Evolutionary conservation across 2,888 invertebrate species (phyloP).

Genomic region (Thera obeliscata): DNA sequence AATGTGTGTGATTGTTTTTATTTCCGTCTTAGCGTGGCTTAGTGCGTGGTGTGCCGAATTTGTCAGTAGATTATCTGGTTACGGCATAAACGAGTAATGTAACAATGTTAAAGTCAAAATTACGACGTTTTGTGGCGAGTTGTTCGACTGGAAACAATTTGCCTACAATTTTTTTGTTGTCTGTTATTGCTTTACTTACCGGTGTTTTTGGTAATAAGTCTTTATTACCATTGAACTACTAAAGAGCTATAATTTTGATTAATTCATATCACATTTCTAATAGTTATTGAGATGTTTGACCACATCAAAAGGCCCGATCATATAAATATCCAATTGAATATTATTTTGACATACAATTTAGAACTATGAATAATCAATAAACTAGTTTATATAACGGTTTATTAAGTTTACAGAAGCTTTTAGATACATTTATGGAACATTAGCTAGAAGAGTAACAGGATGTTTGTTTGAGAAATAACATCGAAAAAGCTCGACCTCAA

Average conservation of each 20-base stretch:
- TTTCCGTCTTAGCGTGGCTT: constrained; percentile 52
- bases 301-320: constrained; percentile 35
- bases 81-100: constrained; percentile 59
- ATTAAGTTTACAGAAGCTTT: constrained; percentile 55
- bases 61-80: constrained; percentile 55
- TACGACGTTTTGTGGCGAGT: constrained; percentile 51
- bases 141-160: constrained; percentile 56
- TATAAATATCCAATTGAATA: constrained; percentile 41
- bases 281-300: constrained; percentile 32
- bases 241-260: constrained; percentile 37
- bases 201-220: constrained; percentile 39
- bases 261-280: constrained; percentile 41
- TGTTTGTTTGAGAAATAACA: neutral
- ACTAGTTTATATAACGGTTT: constrained; percentile 51
- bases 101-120: constrained; percentile 45
- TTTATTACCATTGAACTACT: constrained; percentile 44
- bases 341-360: constrained; percentile 55
- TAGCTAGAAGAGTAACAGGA: constrained; percentile 13
- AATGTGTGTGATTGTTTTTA: constrained; percentile 73
- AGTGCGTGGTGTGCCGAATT: constrained; percentile 61
- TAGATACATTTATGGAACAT: constrained; percentile 41
- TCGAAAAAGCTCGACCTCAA: neutral
- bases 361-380: constrained; percentile 59
- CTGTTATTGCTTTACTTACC: constrained; percentile 43
- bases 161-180: constrained; percentile 48